Evolutionary conservation across 2,797 vertebrate genomes (phyloP), one percentile per base, ranked within the genome.

Genomic region (Gambusia yucatana): DNA sequence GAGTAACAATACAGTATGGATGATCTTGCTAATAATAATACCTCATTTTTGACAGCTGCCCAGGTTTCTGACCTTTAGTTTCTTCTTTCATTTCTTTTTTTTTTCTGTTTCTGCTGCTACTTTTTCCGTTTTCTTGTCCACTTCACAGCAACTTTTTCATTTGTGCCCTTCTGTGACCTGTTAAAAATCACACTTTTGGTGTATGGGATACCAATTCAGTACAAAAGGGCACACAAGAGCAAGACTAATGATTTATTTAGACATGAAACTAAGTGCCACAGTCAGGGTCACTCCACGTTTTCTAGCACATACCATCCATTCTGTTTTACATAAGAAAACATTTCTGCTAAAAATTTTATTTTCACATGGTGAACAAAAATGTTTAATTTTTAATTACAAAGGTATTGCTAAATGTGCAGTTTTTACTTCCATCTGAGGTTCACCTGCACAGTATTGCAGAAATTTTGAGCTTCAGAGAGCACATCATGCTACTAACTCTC

Each of bases 391-490:
- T 4, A 25, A 41, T 13, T 11, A 43, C 36, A 43, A 25, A 13
- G 39, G 39, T 1, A 41, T 43, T 50, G 72, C 43, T 79, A 33
- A 16, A 36, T 77, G 78, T 77, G 76, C 57, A n/a, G 77, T 63
- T 78, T 71, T 33, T 81, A 8, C 71, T 72, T 75, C 70, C 84
- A 84, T 91, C 77, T 82, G 84, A 89, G 79, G 48, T 74, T 81
- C 80, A 85, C 89, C 83, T 89, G 92, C 33, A 11, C 73, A 86
- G 84, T 82, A 91, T 59, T 72, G 73, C 74, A 86, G 77, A 82
- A 75, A 52, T 78, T 88, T 82, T 91, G 84, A 94, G 92, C 91
- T 94, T 91, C 90, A 89, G 81, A 89, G 92, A 93, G 88, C 73
- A 72, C 84, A 83, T 63, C 3, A n/a, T 79, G 81, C 55, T 47